A percentile compares a stretch with the other conserved stretches of the same genome.
Evolutionary conservation across 2,797 vertebrate genomes (phyloP).

Genomic region (Pseudochirops cupreus): DNA sequence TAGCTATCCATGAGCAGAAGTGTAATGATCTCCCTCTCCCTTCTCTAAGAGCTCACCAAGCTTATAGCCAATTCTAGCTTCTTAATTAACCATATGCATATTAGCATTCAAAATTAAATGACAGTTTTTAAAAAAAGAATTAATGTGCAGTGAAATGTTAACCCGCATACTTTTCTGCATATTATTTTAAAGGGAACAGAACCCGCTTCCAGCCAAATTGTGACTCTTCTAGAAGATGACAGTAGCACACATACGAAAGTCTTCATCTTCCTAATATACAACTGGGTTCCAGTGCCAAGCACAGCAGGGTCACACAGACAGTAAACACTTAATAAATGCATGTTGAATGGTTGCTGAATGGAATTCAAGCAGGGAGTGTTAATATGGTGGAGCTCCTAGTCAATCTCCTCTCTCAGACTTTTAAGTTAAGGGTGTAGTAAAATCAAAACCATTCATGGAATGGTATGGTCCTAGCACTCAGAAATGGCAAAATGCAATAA

Average conservation of each 20-base stretch:
- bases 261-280: background rate
- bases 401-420: constrained; percentile 25
- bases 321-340: background rate
- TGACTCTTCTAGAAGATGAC: background rate
- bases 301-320: background rate
- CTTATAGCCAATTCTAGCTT: constrained; percentile 84
- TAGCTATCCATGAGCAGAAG: constrained; percentile 84
- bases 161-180: constrained; percentile 71
- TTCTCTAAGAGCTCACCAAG: constrained; percentile 81
- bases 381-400: background rate
- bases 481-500: constrained; percentile 69
- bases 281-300: background rate
- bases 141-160: constrained; percentile 77
- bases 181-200: constrained; percentile 63
- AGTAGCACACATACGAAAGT: background rate
- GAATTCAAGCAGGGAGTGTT: background rate
- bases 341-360: background rate
- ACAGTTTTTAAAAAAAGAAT: constrained; percentile 73
- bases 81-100: constrained; percentile 86
- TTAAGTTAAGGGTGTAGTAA: constrained; percentile 13
- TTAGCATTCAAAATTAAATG: constrained; percentile 87
- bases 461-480: constrained; percentile 67
- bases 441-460: constrained; percentile 57
- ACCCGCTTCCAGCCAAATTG: constrained; percentile 56
- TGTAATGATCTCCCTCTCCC: constrained; percentile 79